Percentiles rank a stretch among this genome's conserved stretches.
phyloP scores from a whole-genome alignment of 2,797 vertebrate species.

The Picus viridis region DNA sequence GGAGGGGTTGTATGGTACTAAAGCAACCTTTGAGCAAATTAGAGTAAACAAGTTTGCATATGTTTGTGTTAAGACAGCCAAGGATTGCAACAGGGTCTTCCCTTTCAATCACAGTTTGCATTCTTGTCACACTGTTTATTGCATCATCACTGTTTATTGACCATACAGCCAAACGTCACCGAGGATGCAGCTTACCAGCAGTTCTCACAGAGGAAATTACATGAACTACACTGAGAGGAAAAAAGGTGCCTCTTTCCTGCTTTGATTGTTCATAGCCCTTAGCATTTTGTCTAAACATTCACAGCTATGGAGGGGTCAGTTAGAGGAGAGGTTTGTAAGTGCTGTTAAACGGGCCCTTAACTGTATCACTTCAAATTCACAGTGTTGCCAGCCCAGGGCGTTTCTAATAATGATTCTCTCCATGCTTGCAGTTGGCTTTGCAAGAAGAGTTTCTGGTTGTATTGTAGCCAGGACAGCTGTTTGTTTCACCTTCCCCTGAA shows the following conservation, averaged over 20 bases:
- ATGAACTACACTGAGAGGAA: not conserved
- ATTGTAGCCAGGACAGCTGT: not conserved
- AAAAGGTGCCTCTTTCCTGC: not conserved
- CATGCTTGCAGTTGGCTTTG: not conserved
- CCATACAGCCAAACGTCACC: not conserved
- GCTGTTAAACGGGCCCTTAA: not conserved
- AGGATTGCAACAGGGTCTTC: not conserved
- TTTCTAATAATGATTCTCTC: not conserved
- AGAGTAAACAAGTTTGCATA: not conserved
- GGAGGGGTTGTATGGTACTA: not conserved
- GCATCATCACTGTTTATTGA: not conserved
- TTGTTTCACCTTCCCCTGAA: constrained; percentile 16
- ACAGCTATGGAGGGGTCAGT: not conserved
- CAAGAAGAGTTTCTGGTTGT: not conserved
- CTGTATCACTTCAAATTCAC: constrained; percentile 28
- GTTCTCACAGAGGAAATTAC: not conserved
- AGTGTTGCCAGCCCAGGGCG: not conserved
- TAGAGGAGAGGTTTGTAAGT: constrained; percentile 10
- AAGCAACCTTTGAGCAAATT: constrained; percentile 27
- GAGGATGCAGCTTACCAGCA: not conserved
- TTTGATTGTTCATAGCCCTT: not conserved
- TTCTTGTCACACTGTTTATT: not conserved
- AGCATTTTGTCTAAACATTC: not conserved
- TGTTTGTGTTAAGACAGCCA: constrained; percentile 5
- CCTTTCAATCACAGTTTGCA: not conserved